A percentile compares a stretch with the other conserved stretches of the same genome.
Conservation (phyloP, 2,113 vertebrate species). For the Entomyzon cyanotis region DNA sequence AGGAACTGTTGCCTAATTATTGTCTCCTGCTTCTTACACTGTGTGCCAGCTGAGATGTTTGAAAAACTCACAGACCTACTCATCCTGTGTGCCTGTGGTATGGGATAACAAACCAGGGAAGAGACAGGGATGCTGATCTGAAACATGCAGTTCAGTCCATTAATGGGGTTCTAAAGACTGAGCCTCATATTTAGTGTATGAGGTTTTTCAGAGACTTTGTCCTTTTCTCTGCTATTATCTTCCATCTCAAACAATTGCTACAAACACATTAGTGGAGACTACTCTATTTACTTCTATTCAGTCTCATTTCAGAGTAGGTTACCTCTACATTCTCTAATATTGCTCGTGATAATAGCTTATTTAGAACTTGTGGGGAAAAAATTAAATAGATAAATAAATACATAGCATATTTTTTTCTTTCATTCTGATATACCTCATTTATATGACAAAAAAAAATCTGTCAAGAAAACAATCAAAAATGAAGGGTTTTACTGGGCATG, state of each 20-base stretch:
- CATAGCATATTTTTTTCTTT: background rate
- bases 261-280: background rate
- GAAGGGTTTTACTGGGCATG: background rate
- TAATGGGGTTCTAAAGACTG: background rate
- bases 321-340: background rate
- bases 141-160: background rate
- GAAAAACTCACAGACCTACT: background rate
- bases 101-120: background rate
- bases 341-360: background rate
- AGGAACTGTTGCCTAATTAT: background rate
- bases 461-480: background rate
- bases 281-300: background rate
- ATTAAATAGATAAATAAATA: background rate
- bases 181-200: fast-evolving
- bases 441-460: background rate
- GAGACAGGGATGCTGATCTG: background rate
- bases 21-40: background rate
- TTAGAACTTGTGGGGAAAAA: background rate
- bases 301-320: background rate
- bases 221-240: background rate
- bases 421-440: background rate
- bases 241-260: background rate
- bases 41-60: background rate
- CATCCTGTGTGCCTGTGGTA: background rate
- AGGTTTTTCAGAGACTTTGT: background rate